Evolutionary conservation across 1,140 invertebrate species (phyloP).

Genomic region (Subanguina moxae): DNA sequence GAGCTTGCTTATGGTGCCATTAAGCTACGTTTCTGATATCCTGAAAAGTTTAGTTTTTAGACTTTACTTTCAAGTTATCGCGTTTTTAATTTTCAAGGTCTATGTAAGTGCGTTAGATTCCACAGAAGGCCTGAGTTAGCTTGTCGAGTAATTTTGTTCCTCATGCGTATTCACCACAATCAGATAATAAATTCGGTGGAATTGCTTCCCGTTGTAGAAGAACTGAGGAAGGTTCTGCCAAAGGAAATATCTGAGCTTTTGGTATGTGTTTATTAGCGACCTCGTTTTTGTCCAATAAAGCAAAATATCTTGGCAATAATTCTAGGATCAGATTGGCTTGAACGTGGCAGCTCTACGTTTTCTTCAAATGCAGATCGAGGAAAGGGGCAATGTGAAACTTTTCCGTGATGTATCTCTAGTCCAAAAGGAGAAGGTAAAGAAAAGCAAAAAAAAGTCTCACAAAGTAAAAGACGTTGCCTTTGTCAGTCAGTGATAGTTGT

Average conservation of each 20-base stretch:
- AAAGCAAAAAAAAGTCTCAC: slow-evolving; percentile 38
- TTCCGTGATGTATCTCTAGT: slow-evolving; percentile 75
- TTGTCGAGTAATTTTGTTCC: slow-evolving; percentile 72
- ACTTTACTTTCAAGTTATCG: no score
- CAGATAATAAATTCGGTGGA: slow-evolving; percentile 71
- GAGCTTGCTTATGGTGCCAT: slow-evolving; percentile 77
- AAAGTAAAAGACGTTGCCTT: slow-evolving; percentile 39
- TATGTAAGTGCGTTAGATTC: slow-evolving; percentile 66
- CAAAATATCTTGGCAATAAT: no score
- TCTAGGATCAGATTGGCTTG: slow-evolving; percentile 76
- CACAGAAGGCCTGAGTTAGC: slow-evolving; percentile 73
- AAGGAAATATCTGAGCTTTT: slow-evolving; percentile 62
- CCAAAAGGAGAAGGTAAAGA: slow-evolving; percentile 14
- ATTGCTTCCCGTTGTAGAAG: slow-evolving; percentile 70
- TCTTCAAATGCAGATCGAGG: slow-evolving; percentile 73
- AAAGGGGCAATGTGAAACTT: slow-evolving; percentile 72
- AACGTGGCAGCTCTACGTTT: slow-evolving; percentile 79
- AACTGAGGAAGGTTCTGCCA: slow-evolving; percentile 66
- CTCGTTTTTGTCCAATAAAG: background rate
- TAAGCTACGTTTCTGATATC: slow-evolving; percentile 74
- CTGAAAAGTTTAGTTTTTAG: slow-evolving; percentile 67
- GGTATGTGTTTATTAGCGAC: background rate
- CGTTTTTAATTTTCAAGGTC: no score
- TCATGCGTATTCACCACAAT: slow-evolving; percentile 78
- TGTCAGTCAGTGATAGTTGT: slow-evolving; percentile 3